These are phyloP conservation scores for Chloroclysta siterata DNA, from an alignment of 2,888 invertebrate species.

Conservation along the genomic window DNA sequence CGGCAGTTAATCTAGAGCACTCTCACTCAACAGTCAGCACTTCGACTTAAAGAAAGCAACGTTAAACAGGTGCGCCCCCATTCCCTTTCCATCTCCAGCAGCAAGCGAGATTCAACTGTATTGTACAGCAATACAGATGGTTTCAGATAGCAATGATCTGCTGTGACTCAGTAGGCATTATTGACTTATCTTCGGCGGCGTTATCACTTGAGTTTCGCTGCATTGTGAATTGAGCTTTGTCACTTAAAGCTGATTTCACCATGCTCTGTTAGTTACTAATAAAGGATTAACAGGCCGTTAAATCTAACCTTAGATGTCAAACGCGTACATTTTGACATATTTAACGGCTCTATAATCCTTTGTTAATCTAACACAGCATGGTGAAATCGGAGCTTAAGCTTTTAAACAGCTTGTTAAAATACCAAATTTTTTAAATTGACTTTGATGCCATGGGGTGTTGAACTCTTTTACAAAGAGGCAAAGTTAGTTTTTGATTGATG, in stretches of 20 bases:
- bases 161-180: conserved; percentile 63
- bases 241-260: too few species aligned
- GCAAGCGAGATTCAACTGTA: conserved; percentile 58
- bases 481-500: background rate
- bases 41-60: conserved; percentile 80
- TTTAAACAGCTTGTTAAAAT: too few species aligned
- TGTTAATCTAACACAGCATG: too few species aligned
- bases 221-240: conserved; percentile 10
- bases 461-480: background rate
- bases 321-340: too few species aligned
- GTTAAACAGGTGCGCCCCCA: conserved; percentile 80
- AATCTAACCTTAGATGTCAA: too few species aligned
- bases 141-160: conserved; percentile 38
- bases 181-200: conserved; percentile 48
- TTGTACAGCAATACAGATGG: conserved; percentile 44
- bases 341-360: too few species aligned
- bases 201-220: conserved; percentile 8
- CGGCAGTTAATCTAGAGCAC: conserved; percentile 82
- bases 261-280: too few species aligned
- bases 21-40: conserved; percentile 77
- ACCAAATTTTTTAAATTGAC: too few species aligned
- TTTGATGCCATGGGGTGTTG: background rate
- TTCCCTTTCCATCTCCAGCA: conserved; percentile 78
- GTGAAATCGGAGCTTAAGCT: too few species aligned
- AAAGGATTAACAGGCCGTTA: too few species aligned